Evolutionary conservation across 2,888 invertebrate genomes (phyloP).

Genomic region (Mesodorylaimus sp.): DNA sequence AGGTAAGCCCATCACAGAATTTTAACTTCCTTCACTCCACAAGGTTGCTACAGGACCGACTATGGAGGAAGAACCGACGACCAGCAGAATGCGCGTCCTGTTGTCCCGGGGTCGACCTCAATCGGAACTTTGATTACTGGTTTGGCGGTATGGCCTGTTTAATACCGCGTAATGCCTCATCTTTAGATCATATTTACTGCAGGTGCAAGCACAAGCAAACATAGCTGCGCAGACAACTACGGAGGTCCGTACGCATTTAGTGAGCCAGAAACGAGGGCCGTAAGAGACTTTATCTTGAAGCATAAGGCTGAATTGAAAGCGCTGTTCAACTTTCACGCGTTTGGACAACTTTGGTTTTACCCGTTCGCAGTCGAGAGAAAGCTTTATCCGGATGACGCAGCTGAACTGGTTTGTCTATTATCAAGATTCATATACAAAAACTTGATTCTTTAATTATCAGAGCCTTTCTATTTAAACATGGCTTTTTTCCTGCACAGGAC

Average conservation of each 20-base stretch:
- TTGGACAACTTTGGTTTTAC: conserved; percentile 28
- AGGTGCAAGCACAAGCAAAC: conserved; percentile 22
- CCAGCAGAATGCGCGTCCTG: too few species aligned
- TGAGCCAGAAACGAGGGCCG: conserved; percentile 23
- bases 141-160: conserved; percentile 17
- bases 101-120: conserved; percentile 20
- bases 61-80: too few species aligned
- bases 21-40: too few species aligned
- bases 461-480: too few species aligned
- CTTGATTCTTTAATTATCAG: too few species aligned
- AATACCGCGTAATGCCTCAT: too few species aligned
- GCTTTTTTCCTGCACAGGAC: too few species aligned
- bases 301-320: conserved; percentile 24
- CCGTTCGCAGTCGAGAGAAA: conserved; percentile 23
- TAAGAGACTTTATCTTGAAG: conserved; percentile 21
- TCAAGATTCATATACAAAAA: too few species aligned
- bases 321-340: conserved; percentile 28
- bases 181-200: too few species aligned
- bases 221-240: conserved; percentile 26
- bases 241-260: conserved; percentile 25
- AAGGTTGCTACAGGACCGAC: too few species aligned
- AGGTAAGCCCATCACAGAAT: too few species aligned
- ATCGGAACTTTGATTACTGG: conserved; percentile 27
- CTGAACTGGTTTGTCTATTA: conserved; percentile 25
- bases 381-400: conserved; percentile 22